Evolutionary conservation across 2,113 vertebrate species (phyloP).

Genomic region (Otus sunia): DNA sequence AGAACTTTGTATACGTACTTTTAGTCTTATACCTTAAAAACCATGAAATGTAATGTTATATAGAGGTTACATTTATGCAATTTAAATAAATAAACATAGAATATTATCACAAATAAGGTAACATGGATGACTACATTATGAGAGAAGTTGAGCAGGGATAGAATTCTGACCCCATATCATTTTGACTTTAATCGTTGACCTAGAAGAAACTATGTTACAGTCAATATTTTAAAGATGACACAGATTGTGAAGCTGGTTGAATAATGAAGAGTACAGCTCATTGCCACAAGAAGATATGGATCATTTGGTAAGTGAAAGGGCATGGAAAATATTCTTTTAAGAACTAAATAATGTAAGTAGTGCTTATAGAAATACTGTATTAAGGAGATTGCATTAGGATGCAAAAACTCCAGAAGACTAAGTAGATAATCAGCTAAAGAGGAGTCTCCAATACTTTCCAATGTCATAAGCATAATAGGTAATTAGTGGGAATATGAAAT

Average conservation of each 20-base stretch:
- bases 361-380: neutral
- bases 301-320: neutral
- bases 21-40: neutral
- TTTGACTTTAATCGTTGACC: neutral
- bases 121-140: neutral
- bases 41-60: neutral
- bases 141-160: neutral
- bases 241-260: neutral
- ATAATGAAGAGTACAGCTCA: neutral
- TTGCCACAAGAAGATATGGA: neutral
- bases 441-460: neutral
- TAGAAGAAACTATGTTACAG: neutral
- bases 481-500: neutral
- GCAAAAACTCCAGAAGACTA: neutral
- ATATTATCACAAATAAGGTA: neutral
- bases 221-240: neutral
- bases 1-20: neutral
- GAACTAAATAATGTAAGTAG: neutral
- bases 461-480: neutral
- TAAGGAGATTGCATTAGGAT: neutral
- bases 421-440: neutral
- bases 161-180: neutral
- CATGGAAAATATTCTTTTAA: neutral
- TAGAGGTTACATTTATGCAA: neutral
- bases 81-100: neutral